Base-by-base conservation (phyloP, 2,888 invertebrate genomes). In the Agrochola lota region DNA sequence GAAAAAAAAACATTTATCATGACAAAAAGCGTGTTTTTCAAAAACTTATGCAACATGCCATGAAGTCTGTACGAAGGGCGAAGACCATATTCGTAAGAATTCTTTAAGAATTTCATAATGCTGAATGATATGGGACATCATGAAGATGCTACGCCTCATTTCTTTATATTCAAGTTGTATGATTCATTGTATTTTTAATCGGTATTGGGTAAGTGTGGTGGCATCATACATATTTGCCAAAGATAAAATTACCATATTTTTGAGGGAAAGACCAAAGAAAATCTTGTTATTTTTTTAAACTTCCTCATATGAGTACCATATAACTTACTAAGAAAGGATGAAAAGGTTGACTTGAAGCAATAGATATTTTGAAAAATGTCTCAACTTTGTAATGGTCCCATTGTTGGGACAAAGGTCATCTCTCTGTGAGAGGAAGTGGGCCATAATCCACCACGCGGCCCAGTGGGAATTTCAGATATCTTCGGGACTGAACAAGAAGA, bases 21-120 rank as follows among this genome's bases (percentile, higher is more conserved):
- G 75, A 52, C n/a, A 74, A 71, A 57, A 71, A 70, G 8, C 30
- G 46, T 64, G 40, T 40, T 63, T 17, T 70, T 60, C 30, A 77
- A 69, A 77, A 66, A 8, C 30, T 87, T 77, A 64, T 67, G 73
- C 69, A 85, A 87, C 46, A 57, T 40, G 0, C 26, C 30, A 55
- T 73, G 20, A 62, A 15, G 52, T 52, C 59, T 66, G 55, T 59
- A 15, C 9, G 77, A 85, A 87, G 88, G 88, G 66, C 88, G 77
- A 75, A 26, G 23, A 5, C 86, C 79, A 79, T 85, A 76, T 75
- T 43, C 17, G 88, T 67, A 43, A 1, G 67, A 59, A 83, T 72
- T 78, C 73, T 71, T 55, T 62, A 88, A 60, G 52, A 30, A 71
- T 88, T 86, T 77, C 85, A 69, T 81, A 80, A 86, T 75, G 20